Evolutionary conservation across 2,113 vertebrate species (phyloP), one percentile per base, ranked within the genome.

Genomic region (Menura novaehollandiae): DNA sequence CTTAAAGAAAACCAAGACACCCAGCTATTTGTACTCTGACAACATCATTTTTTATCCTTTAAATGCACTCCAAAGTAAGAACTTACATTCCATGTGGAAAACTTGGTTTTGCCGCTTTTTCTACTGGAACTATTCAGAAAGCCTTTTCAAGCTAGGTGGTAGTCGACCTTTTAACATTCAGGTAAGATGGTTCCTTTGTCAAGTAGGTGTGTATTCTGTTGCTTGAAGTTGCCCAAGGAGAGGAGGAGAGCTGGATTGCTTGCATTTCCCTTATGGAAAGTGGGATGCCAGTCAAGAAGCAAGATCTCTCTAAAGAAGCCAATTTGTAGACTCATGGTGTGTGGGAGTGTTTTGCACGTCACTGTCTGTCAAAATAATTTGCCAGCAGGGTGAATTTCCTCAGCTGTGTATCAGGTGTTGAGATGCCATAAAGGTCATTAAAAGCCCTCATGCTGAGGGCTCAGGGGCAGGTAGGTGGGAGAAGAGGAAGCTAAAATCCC

Each of bases 281-380:
- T 3, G 0, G 44, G 7, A 68, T 88, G 75, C 43, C 77, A 91
- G 74, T 96, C 67, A 94, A 93, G 58, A 91, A 84, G 39, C 37
- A 62, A 91, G 35, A 91, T 51, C 18, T 67, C 91, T 92, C 84
- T 85, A 47, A 88, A 84, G 74, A 88, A 90, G 33, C 39, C 43
- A 77, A 60, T 95, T 85, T 96, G 83, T 91, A 92, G 67, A 91
- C 91, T 91, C 66, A 71, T 41, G 14, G 5, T 60, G 62, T 73
- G 66, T 77, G 52, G 66, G 87, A 91, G 47, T 80, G 52, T 87
- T 96, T 93, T 93, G 55, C 39, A 66, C 94, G 52, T 84, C 91
- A 88, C 74, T 78, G 66, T 59, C 89, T 94, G 83, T 89, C 91
- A 95, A 96, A 96, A 88, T 92, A 94, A 91, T 88, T 92, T 94